These are phyloP conservation scores for Dunckerocampus dactyliophorus DNA, from an alignment of 2,113 vertebrate genomes.

Conservation along the genomic window DNA sequence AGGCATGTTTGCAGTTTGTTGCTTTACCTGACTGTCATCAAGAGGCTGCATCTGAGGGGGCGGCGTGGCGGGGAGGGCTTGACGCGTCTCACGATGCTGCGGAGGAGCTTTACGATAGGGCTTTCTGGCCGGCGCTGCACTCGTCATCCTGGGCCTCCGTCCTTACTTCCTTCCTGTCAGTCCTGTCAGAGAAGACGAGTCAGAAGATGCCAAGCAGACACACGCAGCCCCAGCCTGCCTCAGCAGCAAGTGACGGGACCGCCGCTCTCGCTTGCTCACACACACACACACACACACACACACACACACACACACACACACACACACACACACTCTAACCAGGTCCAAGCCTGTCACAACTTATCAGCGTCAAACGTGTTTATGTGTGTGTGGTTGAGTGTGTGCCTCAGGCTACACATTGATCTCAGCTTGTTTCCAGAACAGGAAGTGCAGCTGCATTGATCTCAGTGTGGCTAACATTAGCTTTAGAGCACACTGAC, in stretches of 20 bases:
- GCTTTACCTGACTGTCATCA: constrained; percentile 78
- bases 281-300: neutral
- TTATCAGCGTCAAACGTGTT: neutral
- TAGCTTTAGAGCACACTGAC: constrained; percentile 1
- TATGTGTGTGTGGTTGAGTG: constrained; percentile 8
- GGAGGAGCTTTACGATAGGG: constrained; percentile 96
- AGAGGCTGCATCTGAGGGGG: constrained; percentile 64
- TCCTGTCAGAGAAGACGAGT: constrained; percentile 28
- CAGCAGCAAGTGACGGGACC: neutral
- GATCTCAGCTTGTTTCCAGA: constrained; percentile 61
- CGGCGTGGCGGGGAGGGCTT: constrained; percentile 66
- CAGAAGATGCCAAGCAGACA: constrained; percentile 1
- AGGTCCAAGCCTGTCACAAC: constrained; percentile 30
- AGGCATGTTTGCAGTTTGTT: constrained; percentile 23
- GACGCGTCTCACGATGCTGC: constrained; percentile 88
- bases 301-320: neutral
- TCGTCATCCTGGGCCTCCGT: constrained; percentile 77
- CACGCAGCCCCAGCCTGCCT: neutral
- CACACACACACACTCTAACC: neutral
- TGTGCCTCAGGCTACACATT: constrained; percentile 39
- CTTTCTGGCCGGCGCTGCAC: constrained; percentile 82
- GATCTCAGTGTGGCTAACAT: constrained; percentile 27
- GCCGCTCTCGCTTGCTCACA: neutral
- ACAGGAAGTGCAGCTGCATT: constrained; percentile 52
- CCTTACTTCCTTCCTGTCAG: constrained; percentile 17